Evolutionary conservation across 2,797 vertebrate genomes (phyloP).

Genomic region (Toxotes lorentzi): DNA sequence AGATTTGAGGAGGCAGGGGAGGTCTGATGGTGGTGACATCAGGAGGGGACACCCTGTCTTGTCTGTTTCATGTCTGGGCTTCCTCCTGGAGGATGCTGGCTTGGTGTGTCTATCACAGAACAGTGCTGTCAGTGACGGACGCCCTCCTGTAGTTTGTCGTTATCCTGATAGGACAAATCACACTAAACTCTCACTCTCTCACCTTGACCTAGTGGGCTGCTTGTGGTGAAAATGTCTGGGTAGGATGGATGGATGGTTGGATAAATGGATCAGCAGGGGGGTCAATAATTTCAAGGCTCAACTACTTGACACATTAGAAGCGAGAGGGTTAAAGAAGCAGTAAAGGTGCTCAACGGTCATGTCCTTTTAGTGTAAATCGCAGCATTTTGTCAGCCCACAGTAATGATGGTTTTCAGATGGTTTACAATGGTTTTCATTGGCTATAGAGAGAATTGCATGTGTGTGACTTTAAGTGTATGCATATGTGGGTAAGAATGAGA

Average conservation of each 20-base stretch:
- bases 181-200: conserved; percentile 72
- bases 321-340: conserved; percentile 64
- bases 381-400: conserved; percentile 54
- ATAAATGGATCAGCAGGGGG: conserved; percentile 65
- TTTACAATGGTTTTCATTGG: conserved; percentile 52
- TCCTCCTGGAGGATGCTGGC: conserved; percentile 74
- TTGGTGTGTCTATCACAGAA: conserved; percentile 75
- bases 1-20: conserved; percentile 78
- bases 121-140: conserved; percentile 65
- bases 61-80: conserved; percentile 81
- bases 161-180: conserved; percentile 74
- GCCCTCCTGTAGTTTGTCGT: conserved; percentile 70
- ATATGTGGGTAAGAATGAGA: conserved; percentile 67
- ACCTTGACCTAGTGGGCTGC: conserved; percentile 78
- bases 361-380: conserved; percentile 69
- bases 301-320: conserved; percentile 69
- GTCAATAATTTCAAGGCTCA: conserved; percentile 59
- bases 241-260: conserved; percentile 59
- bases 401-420: conserved; percentile 73
- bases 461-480: conserved; percentile 66
- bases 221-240: conserved; percentile 59
- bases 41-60: conserved; percentile 82
- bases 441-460: conserved; percentile 44
- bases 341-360: conserved; percentile 64
- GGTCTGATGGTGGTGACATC: conserved; percentile 82